Conservation (phyloP, 2,888 invertebrate genomes). For the Suillia variegata region DNA sequence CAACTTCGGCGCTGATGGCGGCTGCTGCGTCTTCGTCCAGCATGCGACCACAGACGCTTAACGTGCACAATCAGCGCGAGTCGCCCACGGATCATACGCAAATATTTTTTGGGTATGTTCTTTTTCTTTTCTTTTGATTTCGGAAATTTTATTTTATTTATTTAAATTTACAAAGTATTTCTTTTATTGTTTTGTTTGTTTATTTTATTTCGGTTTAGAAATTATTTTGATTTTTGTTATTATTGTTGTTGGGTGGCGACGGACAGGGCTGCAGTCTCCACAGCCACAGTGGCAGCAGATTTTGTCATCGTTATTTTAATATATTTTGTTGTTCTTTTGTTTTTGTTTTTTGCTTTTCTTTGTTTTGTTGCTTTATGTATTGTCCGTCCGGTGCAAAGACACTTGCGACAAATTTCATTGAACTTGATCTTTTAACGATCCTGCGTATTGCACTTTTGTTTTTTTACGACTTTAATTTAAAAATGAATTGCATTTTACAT, state of each 20-base stretch:
- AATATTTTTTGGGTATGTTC: slow-evolving; percentile 59
- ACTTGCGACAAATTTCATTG: slow-evolving; percentile 46
- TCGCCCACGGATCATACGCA: slow-evolving; percentile 57
- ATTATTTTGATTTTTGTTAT: slow-evolving; percentile 22
- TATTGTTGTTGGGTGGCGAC: too few species aligned
- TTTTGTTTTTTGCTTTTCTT: slow-evolving; percentile 20
- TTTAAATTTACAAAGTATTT: slow-evolving; percentile 8
- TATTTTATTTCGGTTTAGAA: slow-evolving; percentile 10
- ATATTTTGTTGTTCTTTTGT: slow-evolving; percentile 25
- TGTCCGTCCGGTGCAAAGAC: slow-evolving; percentile 24
- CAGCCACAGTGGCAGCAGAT: slow-evolving; percentile 33
- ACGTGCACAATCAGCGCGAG: slow-evolving; percentile 55
- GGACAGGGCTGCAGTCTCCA: too few species aligned
- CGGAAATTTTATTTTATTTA: slow-evolving; percentile 11
- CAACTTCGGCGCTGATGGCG: slow-evolving; percentile 48
- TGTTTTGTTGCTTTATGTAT: slow-evolving; percentile 21
- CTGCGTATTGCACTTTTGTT: slow-evolving; percentile 2
- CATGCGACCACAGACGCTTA: slow-evolving; percentile 54
- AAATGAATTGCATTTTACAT: too few species aligned
- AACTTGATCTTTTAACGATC: slow-evolving; percentile 47
- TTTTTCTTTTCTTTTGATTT: slow-evolving; percentile 27
- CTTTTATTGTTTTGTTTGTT: slow-evolving; percentile 16
- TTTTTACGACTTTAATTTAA: too few species aligned
- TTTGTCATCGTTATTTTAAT: slow-evolving; percentile 58
- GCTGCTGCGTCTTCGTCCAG: slow-evolving; percentile 28